These are phyloP conservation scores for Alouatta caraya DNA, from an alignment of 2,797 vertebrate species.

Conservation along the genomic window DNA sequence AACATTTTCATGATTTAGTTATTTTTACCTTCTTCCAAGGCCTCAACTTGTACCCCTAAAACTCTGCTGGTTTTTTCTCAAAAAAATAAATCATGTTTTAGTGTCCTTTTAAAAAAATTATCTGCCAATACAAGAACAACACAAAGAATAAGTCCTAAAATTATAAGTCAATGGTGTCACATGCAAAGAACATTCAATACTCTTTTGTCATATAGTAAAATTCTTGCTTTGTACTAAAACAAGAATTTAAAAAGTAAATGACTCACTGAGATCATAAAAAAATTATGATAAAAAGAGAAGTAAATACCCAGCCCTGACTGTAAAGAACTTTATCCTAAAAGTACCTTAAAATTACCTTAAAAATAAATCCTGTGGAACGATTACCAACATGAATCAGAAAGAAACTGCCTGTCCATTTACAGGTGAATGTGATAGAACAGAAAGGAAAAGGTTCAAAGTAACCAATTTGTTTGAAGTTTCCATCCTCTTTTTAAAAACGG, in stretches of 20 bases:
- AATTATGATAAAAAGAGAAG: not conserved
- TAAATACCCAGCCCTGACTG: not conserved
- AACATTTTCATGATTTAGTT: not conserved
- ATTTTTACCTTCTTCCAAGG: not conserved
- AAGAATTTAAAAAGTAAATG: not conserved
- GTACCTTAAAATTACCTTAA: not conserved
- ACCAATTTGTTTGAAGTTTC: not conserved
- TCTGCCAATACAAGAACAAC: constrained; percentile 41
- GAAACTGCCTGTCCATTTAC: not conserved
- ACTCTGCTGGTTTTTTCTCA: not conserved
- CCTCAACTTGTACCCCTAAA: not conserved
- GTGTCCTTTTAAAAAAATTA: not conserved
- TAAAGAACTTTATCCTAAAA: constrained; percentile 17
- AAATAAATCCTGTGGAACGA: not conserved
- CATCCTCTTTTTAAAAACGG: not conserved
- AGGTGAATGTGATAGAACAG: not conserved
- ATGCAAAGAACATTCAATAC: not conserved
- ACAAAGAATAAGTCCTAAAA: not conserved
- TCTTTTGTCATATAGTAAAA: constrained; percentile 9
- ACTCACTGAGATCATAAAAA: constrained; percentile 32
- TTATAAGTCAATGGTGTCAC: not conserved
- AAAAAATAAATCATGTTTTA: not conserved
- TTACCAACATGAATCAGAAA: not conserved
- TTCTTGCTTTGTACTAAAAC: not conserved
- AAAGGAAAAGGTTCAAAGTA: not conserved